These are phyloP conservation scores for Globicephala melas DNA, from an alignment of 2,113 vertebrate species.

Conservation along the genomic window DNA sequence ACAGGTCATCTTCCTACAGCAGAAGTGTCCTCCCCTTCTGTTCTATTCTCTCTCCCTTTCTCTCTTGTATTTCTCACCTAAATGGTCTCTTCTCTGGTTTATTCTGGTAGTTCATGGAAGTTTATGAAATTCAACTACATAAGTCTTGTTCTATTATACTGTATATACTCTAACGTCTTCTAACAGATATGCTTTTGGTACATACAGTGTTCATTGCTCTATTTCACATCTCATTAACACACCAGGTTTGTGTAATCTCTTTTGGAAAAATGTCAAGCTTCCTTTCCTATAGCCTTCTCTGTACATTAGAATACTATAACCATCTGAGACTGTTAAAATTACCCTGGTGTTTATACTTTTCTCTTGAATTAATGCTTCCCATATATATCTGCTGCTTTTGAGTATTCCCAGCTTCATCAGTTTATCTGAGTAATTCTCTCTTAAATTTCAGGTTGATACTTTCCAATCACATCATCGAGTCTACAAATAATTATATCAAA, in stretches of 20 bases:
- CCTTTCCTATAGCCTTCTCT: not conserved
- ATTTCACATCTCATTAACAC: not conserved
- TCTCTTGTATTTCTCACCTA: not conserved
- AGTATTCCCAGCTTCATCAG: not conserved
- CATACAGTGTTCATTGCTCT: not conserved
- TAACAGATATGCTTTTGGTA: not conserved
- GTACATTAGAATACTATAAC: not conserved
- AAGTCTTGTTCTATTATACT: not conserved
- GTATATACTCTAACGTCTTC: not conserved
- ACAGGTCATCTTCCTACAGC: not conserved
- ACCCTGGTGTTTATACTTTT: not conserved
- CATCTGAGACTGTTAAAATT: not conserved
- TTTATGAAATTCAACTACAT: not conserved
- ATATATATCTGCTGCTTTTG: not conserved
- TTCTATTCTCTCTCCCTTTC: not conserved
- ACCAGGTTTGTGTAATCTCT: not conserved
- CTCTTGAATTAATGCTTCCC: not conserved
- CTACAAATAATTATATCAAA: not conserved
- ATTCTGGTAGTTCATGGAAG: not conserved
- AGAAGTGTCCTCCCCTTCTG: not conserved
- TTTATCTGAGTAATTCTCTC: slow-evolving; percentile 8
- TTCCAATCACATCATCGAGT: not conserved
- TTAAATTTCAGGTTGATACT: slow-evolving; percentile 3
- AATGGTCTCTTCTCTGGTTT: not conserved
- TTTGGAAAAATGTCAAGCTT: not conserved